Base-by-base conservation (phyloP, 2,888 invertebrate genomes). In the Drosophila mimica region DNA sequence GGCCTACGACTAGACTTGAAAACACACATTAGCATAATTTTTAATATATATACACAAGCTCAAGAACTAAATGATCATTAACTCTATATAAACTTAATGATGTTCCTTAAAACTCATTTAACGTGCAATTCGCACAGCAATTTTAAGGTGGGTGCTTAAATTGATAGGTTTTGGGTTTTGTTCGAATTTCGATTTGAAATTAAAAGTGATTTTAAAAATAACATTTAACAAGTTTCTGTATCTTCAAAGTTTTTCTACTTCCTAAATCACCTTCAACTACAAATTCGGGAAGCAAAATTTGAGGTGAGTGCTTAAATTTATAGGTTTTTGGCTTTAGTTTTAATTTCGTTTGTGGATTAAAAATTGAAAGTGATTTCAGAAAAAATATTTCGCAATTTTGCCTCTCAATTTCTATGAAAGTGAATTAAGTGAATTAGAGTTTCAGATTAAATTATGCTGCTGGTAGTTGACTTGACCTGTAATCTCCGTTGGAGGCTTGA, bases 401-500 rank as follows among this genome's bases (percentile, higher is more conserved):
- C 3, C 13, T 3, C 20, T 1, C 20, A 43, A 43, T 4, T 40
- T n/a, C 9, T 28, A 3, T 56, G 11, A 40, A 56, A 40, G n/a
- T n/a, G 20, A 46, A 33, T 46, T 33, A 43, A 9, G 40, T 17
- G 31, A 43, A 40, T 30, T 51, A 15, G 4, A 51, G 7, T 52
- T 52, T 28, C 4, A 11, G 15, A 75, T 59, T 57, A 48, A 57
- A 51, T 61, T 61, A 61, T 49, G 38, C 65, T 51, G 53, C 56
- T 54, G 8, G 17, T 43, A 57, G 43, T 68, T 48, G 69, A 59
- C 67, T 83, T 74, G 46, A 46, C 89, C 84, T 85, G 84, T 85
- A 85, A 79, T 74, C 77, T 85, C 89, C 84, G 66, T 25, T 73
- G 65, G 51, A 46, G 40, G 15, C 52, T 28, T 31, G 15, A 9